These are phyloP conservation scores for Drosophila niveifrons DNA, from an alignment of 2,888 invertebrate genomes.

Conservation along the genomic window DNA sequence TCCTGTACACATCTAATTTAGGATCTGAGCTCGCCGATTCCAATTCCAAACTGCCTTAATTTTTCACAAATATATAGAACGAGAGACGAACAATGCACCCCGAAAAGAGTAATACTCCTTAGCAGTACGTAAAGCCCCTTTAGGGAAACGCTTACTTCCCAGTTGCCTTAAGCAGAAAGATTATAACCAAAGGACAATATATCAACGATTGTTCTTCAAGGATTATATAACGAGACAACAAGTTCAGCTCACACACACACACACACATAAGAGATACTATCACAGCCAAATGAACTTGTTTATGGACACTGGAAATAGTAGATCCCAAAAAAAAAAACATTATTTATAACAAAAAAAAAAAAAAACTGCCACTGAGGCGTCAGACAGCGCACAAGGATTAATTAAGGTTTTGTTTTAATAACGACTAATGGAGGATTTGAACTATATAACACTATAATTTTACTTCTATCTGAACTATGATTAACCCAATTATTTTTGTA, in stretches of 20 bases:
- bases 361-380: conserved; percentile 75
- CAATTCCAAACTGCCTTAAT: conserved; percentile 76
- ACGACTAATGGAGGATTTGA: conserved; percentile 86
- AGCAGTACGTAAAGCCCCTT: conserved; percentile 50
- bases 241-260: conserved; percentile 51
- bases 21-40: conserved; percentile 60
- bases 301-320: conserved; percentile 14
- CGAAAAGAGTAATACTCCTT: conserved; percentile 63
- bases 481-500: conserved; percentile 80
- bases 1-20: conserved; percentile 58
- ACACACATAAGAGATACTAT: conserved; percentile 33
- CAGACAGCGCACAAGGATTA: conserved; percentile 70
- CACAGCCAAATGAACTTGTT: conserved; percentile 22
- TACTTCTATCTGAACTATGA: conserved; percentile 59
- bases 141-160: conserved; percentile 24
- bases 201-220: conserved; percentile 62
- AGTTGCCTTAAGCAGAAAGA: not conserved
- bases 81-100: conserved; percentile 69
- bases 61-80: conserved; percentile 47
- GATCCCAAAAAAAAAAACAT: conserved; percentile 31
- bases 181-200: conserved; percentile 72
- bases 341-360: conserved; percentile 10
- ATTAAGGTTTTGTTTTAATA: conserved; percentile 73
- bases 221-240: conserved; percentile 43
- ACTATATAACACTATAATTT: conserved; percentile 45